A percentile compares a stretch with the other conserved stretches of the same genome.
phyloP scores from a whole-genome alignment of 2,113 vertebrate genomes.

The Chaetodon auriga region DNA sequence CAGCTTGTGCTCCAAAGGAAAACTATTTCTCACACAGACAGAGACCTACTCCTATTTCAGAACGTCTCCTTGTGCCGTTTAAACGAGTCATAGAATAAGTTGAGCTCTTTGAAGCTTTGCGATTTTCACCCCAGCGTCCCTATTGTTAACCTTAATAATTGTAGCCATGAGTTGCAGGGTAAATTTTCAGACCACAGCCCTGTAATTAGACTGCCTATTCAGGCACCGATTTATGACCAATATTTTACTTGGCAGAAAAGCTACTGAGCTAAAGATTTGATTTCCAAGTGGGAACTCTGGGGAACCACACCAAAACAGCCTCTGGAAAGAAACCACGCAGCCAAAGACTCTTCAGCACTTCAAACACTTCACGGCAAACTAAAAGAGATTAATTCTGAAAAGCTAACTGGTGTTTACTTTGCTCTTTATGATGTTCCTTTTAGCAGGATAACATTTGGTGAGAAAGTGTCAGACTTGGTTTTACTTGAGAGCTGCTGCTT shows the following conservation, averaged over 20 bases:
- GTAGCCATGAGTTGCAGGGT: conserved; percentile 66
- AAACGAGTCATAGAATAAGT: conserved; percentile 47
- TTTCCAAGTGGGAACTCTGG: conserved; percentile 73
- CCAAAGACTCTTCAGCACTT: conserved; percentile 72
- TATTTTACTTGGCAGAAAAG: conserved; percentile 79
- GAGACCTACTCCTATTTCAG: conserved; percentile 44
- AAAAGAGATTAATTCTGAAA: conserved; percentile 76
- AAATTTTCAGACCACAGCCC: conserved; percentile 61
- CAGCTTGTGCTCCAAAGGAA: conserved; percentile 62
- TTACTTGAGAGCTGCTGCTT: conserved; percentile 59
- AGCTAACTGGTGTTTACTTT: conserved; percentile 73
- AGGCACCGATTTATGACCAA: conserved; percentile 77
- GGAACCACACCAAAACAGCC: conserved; percentile 79
- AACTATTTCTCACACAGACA: conserved; percentile 57
- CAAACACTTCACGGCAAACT: conserved; percentile 69
- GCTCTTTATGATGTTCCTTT: conserved; percentile 68
- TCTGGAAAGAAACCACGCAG: conserved; percentile 74
- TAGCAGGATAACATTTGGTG: conserved; percentile 77
- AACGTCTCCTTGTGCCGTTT: conserved; percentile 25
- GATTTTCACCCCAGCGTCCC: conserved; percentile 42
- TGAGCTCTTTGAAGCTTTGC: conserved; percentile 53
- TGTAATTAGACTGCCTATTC: conserved; percentile 78
- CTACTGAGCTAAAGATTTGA: conserved; percentile 74
- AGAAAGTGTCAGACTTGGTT: conserved; percentile 78
- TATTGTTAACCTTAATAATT: conserved; percentile 79